Base-by-base conservation (phyloP, 2,797 vertebrate species). In the Sardinella longiceps region DNA sequence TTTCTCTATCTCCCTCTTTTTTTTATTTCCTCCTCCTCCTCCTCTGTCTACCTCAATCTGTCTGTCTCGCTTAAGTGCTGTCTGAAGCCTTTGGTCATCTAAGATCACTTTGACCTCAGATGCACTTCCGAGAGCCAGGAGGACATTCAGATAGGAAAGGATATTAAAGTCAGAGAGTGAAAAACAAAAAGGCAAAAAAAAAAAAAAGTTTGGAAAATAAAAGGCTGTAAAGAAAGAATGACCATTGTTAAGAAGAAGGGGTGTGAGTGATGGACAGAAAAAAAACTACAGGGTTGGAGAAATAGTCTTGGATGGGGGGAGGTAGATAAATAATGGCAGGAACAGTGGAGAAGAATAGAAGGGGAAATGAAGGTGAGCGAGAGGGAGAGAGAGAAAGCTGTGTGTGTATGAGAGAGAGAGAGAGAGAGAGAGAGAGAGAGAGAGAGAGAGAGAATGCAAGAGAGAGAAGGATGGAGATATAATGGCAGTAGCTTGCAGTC, bases 21-120 rank as follows among this genome's bases (percentile, higher is more conserved):
- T 43, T 46, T 48, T 48, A n/a, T n/a, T n/a, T n/a, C n/a, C n/a
- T n/a, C n/a, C n/a, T 30, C 2, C 28, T 43, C 23, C 74, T 84
- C 30, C 51, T 30, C 53, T 81, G 45, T 83, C 63, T 46, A 25
- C 12, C 51, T 80, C 81, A 80, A 48, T 46, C 53, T 20, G 5
- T 6, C 80, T 33, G 56, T 28, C 51, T 37, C 56, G 4, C 74
- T 81, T 25, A 60, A 60, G n/a, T 60, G 56, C n/a, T 25, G 56
- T 60, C 9, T 60, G 56, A n/a, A 25, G 11, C 63, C n/a, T 30
- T 70, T 25, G 70, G 70, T 43, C 70, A 43, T 77, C 70, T 77
- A 5, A 43, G 70, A 77, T 77, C 37, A 77, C 70, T 77, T 77
- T 77, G 37, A 77, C 70, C 70, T 43, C 18, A 77, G 37, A 18